These are phyloP conservation scores for Silurus asotus DNA, from an alignment of 2,113 vertebrate genomes.

Conservation along the genomic window DNA sequence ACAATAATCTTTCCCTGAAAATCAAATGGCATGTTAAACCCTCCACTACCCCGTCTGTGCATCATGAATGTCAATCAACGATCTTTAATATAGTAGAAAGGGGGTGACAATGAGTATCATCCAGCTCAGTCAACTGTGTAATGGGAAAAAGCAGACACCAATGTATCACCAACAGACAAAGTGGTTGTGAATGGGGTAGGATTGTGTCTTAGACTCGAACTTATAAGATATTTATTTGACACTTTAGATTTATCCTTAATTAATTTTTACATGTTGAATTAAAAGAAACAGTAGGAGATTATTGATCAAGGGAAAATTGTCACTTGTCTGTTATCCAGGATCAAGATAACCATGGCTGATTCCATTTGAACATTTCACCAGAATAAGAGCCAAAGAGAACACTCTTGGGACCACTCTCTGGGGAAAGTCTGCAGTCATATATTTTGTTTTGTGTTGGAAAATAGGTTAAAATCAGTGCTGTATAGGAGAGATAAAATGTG, in stretches of 20 bases:
- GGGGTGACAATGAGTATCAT: constrained; percentile 39
- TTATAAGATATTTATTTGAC: constrained; percentile 43
- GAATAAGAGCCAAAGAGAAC: constrained; percentile 12
- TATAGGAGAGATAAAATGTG: constrained; percentile 50
- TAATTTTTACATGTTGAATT: not conserved
- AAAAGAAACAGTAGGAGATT: not conserved
- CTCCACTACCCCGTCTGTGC: not conserved
- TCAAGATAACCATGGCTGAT: not conserved
- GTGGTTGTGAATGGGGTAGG: constrained; percentile 45
- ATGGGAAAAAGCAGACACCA: constrained; percentile 81
- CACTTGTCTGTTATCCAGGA: not conserved
- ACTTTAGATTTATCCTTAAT: constrained; percentile 1
- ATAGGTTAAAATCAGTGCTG: constrained; percentile 44
- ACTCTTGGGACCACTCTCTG: constrained; percentile 11
- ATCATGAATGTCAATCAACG: constrained; percentile 44
- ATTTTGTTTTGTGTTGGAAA: constrained; percentile 29
- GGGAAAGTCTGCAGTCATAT: not conserved
- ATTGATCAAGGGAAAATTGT: not conserved
- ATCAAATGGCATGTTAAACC: not conserved
- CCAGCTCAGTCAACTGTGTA: constrained; percentile 89
- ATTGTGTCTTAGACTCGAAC: not conserved
- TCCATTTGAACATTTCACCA: not conserved
- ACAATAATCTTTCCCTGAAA: not conserved
- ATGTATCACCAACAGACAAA: constrained; percentile 64
- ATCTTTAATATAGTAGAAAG: constrained; percentile 52